These are phyloP conservation scores for Ciconia boyciana DNA, from an alignment of 2,113 vertebrate genomes.

Conservation along the genomic window DNA sequence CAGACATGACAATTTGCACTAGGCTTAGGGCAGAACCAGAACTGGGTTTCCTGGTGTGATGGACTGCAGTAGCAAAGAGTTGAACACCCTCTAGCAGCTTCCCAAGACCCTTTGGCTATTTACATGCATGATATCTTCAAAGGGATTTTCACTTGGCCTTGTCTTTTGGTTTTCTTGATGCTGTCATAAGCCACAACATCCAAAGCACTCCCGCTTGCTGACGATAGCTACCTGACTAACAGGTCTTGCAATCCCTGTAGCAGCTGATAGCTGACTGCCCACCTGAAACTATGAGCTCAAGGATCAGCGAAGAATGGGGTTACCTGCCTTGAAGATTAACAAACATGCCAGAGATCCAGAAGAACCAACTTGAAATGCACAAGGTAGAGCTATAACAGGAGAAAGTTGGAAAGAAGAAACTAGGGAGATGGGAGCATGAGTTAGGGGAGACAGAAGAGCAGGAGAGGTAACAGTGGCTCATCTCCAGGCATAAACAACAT, in stretches of 20 bases:
- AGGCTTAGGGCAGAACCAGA: neutral
- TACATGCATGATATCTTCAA: neutral
- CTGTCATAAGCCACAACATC: neutral
- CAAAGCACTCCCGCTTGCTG: neutral
- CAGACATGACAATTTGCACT: neutral
- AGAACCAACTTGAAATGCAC: neutral
- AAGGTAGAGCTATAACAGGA: neutral
- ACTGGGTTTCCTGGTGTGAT: neutral
- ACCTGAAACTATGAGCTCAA: neutral
- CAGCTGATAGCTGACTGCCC: rapidly evolving
- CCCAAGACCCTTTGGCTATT: neutral
- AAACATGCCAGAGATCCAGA: neutral
- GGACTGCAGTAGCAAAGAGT: neutral
- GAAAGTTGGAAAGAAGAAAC: neutral
- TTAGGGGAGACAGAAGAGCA: neutral
- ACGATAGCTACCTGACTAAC: neutral
- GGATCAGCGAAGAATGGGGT: neutral
- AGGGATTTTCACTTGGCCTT: neutral
- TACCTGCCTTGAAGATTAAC: neutral
- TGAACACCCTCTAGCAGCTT: neutral
- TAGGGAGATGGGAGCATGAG: neutral
- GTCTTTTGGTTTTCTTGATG: neutral
- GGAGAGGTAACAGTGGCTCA: neutral
- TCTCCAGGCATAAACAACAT: neutral
- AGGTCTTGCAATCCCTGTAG: neutral